Conservation (phyloP, 1,140 invertebrate species). For the Penaeus vannamei region DNA sequence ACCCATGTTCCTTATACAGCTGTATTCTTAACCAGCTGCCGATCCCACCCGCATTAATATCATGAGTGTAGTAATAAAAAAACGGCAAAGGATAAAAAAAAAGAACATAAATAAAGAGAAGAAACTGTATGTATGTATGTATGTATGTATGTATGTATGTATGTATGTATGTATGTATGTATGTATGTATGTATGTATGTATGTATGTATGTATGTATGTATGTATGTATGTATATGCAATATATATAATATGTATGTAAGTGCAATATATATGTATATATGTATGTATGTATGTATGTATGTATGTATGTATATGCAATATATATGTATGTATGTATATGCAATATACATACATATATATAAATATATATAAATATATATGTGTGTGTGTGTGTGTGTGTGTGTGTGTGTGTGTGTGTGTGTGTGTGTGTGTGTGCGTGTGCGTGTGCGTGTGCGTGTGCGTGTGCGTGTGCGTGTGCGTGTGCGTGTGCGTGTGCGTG, state of each 20-base stretch:
- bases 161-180: neutral
- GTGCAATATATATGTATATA: neutral
- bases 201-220: neutral
- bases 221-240: slow-evolving; percentile 9
- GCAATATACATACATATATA: neutral
- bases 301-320: neutral
- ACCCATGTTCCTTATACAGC: too few relatives aligned
- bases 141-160: neutral
- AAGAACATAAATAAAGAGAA: too few relatives aligned
- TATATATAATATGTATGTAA: too few relatives aligned
- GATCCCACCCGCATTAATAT: neutral
- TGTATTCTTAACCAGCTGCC: too few relatives aligned
- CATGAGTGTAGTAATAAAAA: slow-evolving; percentile 6
- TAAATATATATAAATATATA: slow-evolving; percentile 36
- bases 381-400: neutral
- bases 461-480: neutral
- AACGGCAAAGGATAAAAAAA: neutral
- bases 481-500: neutral
- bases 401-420: neutral
- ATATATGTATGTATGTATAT: too few relatives aligned
- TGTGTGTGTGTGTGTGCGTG: neutral
- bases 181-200: slow-evolving; percentile 27
- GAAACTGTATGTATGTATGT: slow-evolving; percentile 10
- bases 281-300: neutral
- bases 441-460: neutral